Evolutionary conservation across 2,888 invertebrate genomes (phyloP).

Genomic region (Chydorus sphaericus): DNA sequence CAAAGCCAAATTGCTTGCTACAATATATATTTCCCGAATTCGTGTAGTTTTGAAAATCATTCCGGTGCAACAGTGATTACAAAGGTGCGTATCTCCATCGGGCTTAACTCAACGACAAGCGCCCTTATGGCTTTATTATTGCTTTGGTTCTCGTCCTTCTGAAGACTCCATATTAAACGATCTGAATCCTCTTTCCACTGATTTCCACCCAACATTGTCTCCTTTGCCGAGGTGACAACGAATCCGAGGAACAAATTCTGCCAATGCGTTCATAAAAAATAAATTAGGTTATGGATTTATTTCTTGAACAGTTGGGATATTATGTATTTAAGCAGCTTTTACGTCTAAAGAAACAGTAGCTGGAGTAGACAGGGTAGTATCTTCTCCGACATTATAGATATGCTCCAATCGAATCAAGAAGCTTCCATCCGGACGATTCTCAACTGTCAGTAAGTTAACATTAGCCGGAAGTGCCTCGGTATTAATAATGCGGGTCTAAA

Average conservation of each 20-base stretch:
- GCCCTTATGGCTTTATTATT: no score
- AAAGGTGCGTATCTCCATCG: conserved; percentile 41
- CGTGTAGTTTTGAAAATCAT: no score
- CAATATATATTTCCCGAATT: no score
- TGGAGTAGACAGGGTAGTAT: not conserved
- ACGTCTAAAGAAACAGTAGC: conserved; percentile 8
- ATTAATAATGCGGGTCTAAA: no score
- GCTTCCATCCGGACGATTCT: conserved; percentile 45
- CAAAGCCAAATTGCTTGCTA: no score
- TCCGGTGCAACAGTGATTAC: no score
- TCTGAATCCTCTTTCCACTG: conserved; percentile 1
- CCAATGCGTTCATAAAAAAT: no score
- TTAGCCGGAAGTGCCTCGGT: conserved; percentile 47
- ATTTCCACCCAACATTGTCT: conserved; percentile 7
- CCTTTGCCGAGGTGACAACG: not conserved
- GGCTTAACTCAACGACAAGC: conserved; percentile 32
- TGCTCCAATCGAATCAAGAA: conserved; percentile 63
- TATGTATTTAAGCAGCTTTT: not conserved
- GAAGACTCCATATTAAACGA: conserved; percentile 6
- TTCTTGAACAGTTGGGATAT: not conserved
- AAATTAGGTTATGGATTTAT: not conserved
- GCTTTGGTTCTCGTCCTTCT: no score
- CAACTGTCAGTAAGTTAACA: conserved; percentile 60
- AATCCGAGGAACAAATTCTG: no score
- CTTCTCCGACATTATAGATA: conserved; percentile 38